phyloP scores from a whole-genome alignment of 2,888 invertebrate species.

The Zaprionus obscuricornis region DNA sequence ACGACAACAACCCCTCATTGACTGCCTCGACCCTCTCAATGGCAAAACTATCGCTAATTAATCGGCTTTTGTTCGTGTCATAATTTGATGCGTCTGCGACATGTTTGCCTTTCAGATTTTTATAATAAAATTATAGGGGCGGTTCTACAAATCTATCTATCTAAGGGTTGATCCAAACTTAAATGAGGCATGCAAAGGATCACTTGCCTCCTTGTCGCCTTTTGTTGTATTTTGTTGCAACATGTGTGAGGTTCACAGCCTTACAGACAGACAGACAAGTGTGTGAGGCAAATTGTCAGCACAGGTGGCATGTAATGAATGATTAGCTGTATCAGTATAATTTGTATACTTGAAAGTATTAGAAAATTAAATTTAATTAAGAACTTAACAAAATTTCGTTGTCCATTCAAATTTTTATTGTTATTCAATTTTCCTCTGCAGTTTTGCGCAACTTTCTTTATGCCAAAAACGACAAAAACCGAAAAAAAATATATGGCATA shows the following conservation, averaged over 20 bases:
- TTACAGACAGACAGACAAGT: slow-evolving; percentile 20
- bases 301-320: slow-evolving; percentile 58
- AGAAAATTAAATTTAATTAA: too few species aligned
- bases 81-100: slow-evolving; percentile 63
- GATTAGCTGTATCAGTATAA: slow-evolving; percentile 11
- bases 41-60: slow-evolving; percentile 55
- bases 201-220: slow-evolving; percentile 30
- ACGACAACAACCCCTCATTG: slow-evolving; percentile 4
- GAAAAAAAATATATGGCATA: too few species aligned
- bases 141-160: slow-evolving; percentile 17
- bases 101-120: slow-evolving; percentile 73
- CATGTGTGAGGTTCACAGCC: slow-evolving; percentile 66
- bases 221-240: slow-evolving; percentile 41
- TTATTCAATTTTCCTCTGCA: too few species aligned
- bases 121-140: slow-evolving; percentile 55
- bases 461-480: too few species aligned
- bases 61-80: slow-evolving; percentile 75
- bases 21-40: slow-evolving; percentile 5
- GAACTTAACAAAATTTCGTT: too few species aligned
- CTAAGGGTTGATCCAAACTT: slow-evolving; percentile 26
- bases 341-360: too few species aligned
- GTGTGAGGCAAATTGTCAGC: slow-evolving; percentile 37
- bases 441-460: too few species aligned
- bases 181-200: slow-evolving; percentile 60
- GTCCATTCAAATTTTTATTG: too few species aligned